Evolutionary conservation across 2,888 invertebrate species (phyloP).

Genomic region (Scelioninae gen. 1): DNA sequence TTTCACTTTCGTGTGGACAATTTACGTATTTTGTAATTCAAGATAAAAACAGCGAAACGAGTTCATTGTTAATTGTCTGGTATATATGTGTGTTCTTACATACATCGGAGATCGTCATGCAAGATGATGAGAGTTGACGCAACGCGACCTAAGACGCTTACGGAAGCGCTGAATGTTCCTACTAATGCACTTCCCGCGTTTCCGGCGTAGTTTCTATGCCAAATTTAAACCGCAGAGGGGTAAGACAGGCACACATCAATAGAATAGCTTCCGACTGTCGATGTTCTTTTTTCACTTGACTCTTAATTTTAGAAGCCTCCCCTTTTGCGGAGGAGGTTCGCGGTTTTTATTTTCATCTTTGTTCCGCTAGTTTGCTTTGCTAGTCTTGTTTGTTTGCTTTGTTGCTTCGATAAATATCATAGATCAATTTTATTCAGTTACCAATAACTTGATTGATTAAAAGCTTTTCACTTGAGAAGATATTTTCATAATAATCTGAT

Average conservation of each 20-base stretch:
- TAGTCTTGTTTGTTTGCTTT: constrained; percentile 3
- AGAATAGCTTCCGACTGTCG: constrained; percentile 17
- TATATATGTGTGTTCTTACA: constrained; percentile 1
- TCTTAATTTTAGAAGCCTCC: constrained; percentile 24
- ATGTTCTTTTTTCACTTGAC: constrained; percentile 5
- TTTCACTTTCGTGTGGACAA: neutral
- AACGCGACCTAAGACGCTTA: constrained; percentile 29
- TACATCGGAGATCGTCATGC: constrained; percentile 22
- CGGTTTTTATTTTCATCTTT: too few relatives aligned
- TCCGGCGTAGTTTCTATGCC: constrained; percentile 21
- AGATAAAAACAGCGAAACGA: constrained; percentile 24
- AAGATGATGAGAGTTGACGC: constrained; percentile 47
- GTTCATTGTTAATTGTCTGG: constrained; percentile 36
- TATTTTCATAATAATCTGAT: too few relatives aligned
- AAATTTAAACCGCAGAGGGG: neutral
- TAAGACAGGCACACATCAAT: constrained; percentile 4
- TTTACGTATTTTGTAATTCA: neutral
- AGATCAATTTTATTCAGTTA: neutral
- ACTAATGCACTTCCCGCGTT: constrained; percentile 53
- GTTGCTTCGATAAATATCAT: neutral
- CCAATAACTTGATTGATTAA: too few relatives aligned
- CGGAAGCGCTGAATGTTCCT: constrained; percentile 40
- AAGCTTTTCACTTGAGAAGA: too few relatives aligned
- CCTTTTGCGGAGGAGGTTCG: neutral
- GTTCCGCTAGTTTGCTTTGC: neutral